Conservation (phyloP, 2,888 invertebrate genomes). For the Stenodema calcarata region DNA sequence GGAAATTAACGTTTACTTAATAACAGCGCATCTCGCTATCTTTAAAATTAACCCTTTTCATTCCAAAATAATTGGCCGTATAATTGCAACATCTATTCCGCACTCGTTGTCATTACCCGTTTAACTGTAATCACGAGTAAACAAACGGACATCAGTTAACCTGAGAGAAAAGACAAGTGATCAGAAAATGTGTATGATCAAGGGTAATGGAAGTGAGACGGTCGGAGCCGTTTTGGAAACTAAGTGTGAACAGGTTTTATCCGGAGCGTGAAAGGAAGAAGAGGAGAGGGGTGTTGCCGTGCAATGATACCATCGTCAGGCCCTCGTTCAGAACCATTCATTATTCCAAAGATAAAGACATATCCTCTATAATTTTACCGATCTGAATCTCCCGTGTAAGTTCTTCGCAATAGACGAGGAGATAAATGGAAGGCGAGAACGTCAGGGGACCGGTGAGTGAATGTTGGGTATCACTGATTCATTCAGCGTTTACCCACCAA, state of each 20-base stretch:
- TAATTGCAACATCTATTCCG: too few relatives aligned
- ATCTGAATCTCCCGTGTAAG: conserved; percentile 15
- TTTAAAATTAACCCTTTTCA: too few relatives aligned
- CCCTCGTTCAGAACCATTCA: not conserved
- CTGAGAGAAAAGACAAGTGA: not conserved
- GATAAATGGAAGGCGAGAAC: not conserved
- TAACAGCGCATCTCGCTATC: too few relatives aligned
- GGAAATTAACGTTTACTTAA: too few relatives aligned
- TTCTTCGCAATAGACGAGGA: not conserved
- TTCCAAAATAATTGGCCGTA: too few relatives aligned
- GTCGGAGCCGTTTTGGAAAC: not conserved
- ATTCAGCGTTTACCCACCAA: too few relatives aligned
- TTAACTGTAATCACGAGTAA: not conserved
- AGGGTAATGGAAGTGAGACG: not conserved
- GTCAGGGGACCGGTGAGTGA: not conserved
- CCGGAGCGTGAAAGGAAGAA: not conserved
- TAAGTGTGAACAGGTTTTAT: conserved; percentile 24
- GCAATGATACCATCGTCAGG: conserved; percentile 23
- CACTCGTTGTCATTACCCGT: too few relatives aligned
- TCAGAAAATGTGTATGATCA: not conserved
- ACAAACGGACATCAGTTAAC: not conserved
- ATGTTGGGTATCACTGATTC: too few relatives aligned
- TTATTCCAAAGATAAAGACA: not conserved
- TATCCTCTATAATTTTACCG: conserved; percentile 6
- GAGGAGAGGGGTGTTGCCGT: not conserved